Evolutionary conservation across 1,140 invertebrate genomes (phyloP).

Genomic region (Papilio polytes): DNA sequence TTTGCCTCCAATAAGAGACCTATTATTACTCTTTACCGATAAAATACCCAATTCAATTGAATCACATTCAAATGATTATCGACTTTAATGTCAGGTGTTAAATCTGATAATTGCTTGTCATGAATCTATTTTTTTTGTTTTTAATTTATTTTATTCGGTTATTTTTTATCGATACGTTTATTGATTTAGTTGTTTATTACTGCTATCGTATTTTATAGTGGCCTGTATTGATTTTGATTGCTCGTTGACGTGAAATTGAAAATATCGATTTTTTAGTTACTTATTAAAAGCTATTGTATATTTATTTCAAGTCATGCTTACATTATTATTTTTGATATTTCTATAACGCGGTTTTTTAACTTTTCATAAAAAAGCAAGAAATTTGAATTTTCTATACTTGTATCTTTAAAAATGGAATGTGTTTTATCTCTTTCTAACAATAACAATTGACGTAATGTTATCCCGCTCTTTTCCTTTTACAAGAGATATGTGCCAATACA

Average conservation of each 20-base stretch:
- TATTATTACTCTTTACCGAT: slow-evolving; percentile 35
- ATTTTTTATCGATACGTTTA: slow-evolving; percentile 22
- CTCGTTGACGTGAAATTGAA: background rate
- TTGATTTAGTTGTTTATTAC: slow-evolving; percentile 15
- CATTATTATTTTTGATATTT: background rate
- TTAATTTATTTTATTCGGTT: slow-evolving; percentile 29
- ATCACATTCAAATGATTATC: slow-evolving; percentile 11
- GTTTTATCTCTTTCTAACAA: no score
- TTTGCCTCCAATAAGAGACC: slow-evolving; percentile 37
- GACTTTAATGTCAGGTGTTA: background rate
- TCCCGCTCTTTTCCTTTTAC: no score
- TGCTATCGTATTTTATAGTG: slow-evolving; percentile 2
- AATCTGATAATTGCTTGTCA: background rate
- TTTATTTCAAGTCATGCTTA: background rate
- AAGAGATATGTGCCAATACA: no score
- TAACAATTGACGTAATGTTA: no score
- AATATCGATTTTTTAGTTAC: background rate
- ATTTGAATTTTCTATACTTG: background rate
- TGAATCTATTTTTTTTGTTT: background rate
- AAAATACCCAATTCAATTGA: slow-evolving; percentile 29
- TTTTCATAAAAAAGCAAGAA: background rate
- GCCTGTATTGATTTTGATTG: background rate
- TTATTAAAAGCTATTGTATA: background rate
- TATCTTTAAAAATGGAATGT: background rate
- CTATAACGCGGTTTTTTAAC: background rate